Base-by-base conservation (phyloP, 2,113 vertebrate genomes). In the Chamaea fasciata region DNA sequence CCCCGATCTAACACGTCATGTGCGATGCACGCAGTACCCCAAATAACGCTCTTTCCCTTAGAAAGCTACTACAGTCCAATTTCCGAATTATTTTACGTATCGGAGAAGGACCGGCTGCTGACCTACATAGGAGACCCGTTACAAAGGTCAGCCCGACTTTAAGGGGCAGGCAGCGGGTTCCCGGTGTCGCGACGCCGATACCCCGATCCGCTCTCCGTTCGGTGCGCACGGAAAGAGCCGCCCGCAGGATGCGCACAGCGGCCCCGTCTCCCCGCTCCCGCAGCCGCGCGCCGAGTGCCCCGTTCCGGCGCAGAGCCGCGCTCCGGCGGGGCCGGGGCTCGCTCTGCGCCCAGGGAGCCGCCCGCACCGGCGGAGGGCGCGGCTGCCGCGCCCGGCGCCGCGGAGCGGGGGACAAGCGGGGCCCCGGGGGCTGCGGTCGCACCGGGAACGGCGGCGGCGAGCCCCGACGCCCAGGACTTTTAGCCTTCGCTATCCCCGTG, bases 61-160 rank as follows among this genome's bases (percentile, higher is more conserved):
- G 9, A 35, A 35, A 13, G 46, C 60, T 69, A 13, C 60, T 20
- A 86, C 37, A 42, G 31, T 1, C 79, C 26, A 16, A 95, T 95
- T 83, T 52, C 70, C 60, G 37, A 92, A 79, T 64, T 17, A 89
- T 74, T 87, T 59, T 7, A 13, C 42, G 8, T 3, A 42, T 1
- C 23, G 74, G 67, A 90, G 89, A 78, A 70, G 59, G 59, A 13
- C 59, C 68, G 23, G 84, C 65, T 55, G 55, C 69, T 90, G 89
- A 93, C 95, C 88, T 39, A 77, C 70, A 81, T 42, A 19, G 68
- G 23, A 47, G 16, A 67, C 63, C 64, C 49, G 6, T 33, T 47
- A 24, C 3, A 96, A 81, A 88, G 85, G 71, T 83, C 89, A 92
- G 64, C 39, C 60, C 49, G 41, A 93, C 75, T 95, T 92, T 44